phyloP scores from a whole-genome alignment of 2,113 vertebrate genomes.

The Zonotrichia leucophrys region DNA sequence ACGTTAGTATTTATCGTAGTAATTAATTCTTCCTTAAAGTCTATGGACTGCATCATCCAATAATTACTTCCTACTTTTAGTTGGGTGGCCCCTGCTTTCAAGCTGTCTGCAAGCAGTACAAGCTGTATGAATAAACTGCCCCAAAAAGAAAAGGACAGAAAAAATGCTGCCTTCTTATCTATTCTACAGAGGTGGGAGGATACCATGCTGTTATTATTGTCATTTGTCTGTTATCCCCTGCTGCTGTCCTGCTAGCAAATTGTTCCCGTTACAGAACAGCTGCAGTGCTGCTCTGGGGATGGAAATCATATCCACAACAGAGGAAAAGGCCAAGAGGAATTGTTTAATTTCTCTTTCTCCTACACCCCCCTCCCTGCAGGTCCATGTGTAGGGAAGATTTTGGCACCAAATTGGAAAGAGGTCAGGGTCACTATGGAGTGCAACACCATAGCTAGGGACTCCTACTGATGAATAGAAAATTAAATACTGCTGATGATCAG shows the following conservation, averaged over 20 bases:
- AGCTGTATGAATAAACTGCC: background rate
- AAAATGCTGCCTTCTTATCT: background rate
- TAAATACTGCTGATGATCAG: background rate
- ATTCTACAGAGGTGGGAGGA: background rate
- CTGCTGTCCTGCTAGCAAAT: background rate
- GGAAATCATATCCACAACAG: background rate
- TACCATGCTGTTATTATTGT: background rate
- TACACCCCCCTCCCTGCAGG: background rate
- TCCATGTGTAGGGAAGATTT: background rate
- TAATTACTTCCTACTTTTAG: background rate
- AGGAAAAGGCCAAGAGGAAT: background rate
- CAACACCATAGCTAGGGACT: background rate
- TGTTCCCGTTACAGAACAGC: background rate
- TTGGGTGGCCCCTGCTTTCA: background rate
- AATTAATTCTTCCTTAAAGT: background rate
- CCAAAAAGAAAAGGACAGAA: background rate
- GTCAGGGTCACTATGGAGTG: background rate
- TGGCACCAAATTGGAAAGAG: background rate
- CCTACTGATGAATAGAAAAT: background rate
- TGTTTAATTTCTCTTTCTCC: background rate
- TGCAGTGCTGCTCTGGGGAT: background rate
- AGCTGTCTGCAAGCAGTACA: background rate
- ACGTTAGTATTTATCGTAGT: background rate
- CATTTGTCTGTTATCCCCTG: background rate
- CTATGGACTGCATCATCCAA: accelerated